phyloP scores from a whole-genome alignment of 2,797 vertebrate genomes.

The Darevskia nairensis region DNA sequence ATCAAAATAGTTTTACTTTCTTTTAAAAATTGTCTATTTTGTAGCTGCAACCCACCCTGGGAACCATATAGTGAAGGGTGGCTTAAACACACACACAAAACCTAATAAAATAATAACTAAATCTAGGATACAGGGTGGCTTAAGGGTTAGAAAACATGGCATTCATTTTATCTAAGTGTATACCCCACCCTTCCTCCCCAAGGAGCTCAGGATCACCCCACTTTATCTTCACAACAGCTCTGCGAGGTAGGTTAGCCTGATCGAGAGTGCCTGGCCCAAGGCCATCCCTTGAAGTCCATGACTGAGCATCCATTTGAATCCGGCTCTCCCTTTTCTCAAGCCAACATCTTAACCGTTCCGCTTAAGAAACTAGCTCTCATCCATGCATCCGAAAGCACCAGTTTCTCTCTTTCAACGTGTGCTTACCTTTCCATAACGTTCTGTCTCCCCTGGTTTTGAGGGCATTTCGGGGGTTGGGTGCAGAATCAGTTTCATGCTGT shows the following conservation, averaged over 20 bases:
- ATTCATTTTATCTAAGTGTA: not conserved
- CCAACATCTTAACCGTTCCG: not conserved
- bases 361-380: not conserved
- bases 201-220: not conserved
- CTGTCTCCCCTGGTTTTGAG: not conserved
- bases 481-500: not conserved
- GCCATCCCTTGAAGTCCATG: not conserved
- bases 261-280: not conserved
- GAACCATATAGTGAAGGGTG: too few relatives aligned
- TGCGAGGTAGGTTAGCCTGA: not conserved
- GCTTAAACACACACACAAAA: too few relatives aligned
- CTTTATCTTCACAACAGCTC: not conserved
- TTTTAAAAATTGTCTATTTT: too few relatives aligned
- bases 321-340: not conserved
- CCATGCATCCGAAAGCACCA: not conserved
- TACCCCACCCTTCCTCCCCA: not conserved
- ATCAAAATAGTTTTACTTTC: too few relatives aligned
- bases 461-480: not conserved
- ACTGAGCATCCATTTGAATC: not conserved
- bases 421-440: not conserved
- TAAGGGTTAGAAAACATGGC: not conserved
- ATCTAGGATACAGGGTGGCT: not conserved
- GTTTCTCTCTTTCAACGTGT: not conserved
- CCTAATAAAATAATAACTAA: too few relatives aligned
- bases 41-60: too few relatives aligned